phyloP scores from a whole-genome alignment of 2,888 invertebrate genomes.

The Drosophila fungiperda region DNA sequence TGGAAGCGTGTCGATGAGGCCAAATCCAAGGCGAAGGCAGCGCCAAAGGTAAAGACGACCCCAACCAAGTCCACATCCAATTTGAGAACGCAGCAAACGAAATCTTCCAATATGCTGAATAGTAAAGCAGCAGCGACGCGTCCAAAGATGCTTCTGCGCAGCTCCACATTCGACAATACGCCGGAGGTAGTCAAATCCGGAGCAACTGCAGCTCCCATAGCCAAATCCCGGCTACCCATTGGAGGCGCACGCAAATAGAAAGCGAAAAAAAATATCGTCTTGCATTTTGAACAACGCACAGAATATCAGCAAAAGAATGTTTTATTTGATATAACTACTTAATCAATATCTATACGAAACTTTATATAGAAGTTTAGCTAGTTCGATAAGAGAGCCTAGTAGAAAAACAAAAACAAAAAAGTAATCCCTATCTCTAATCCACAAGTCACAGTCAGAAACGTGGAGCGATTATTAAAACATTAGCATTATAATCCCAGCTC shows the following conservation, averaged over 20 bases:
- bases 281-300: slow-evolving; percentile 58
- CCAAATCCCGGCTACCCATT: slow-evolving; percentile 65
- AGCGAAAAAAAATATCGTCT: slow-evolving; percentile 21
- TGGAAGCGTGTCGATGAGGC: slow-evolving; percentile 84
- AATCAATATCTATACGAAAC: slow-evolving; percentile 30
- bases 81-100: slow-evolving; percentile 66
- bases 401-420: slow-evolving; percentile 12
- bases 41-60: slow-evolving; percentile 26
- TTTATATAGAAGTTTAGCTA: slow-evolving; percentile 46
- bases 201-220: background rate
- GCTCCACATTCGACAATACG: slow-evolving; percentile 84
- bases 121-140: slow-evolving; percentile 46
- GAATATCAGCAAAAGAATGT: slow-evolving; percentile 46
- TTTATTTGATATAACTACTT: slow-evolving; percentile 38
- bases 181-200: slow-evolving; percentile 44
- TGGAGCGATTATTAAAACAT: slow-evolving; percentile 6
- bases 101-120: slow-evolving; percentile 69
- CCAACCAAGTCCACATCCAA: slow-evolving; percentile 48
- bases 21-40: slow-evolving; percentile 58
- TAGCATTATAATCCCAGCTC: slow-evolving; percentile 31
- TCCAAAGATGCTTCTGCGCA: slow-evolving; percentile 79
- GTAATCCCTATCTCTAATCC: slow-evolving; percentile 33
- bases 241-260: slow-evolving; percentile 62
- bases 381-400: slow-evolving; percentile 19
- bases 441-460: slow-evolving; percentile 59